Evolutionary conservation across 1,140 invertebrate genomes (phyloP).

Genomic region (Drosophila pallidifrons): DNA sequence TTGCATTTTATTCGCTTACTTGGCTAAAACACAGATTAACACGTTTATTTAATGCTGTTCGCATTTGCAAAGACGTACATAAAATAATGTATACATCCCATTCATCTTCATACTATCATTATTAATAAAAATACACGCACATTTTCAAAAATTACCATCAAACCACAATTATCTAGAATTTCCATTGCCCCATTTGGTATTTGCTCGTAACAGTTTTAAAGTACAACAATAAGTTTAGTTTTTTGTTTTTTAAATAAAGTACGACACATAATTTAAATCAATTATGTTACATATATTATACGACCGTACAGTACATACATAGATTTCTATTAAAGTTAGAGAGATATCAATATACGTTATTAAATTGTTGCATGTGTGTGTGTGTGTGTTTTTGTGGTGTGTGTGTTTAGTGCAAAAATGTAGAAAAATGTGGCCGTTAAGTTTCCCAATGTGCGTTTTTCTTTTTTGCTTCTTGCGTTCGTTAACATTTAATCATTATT

Average conservation of each 20-base stretch:
- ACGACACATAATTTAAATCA: constrained; percentile 56
- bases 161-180: constrained; percentile 76
- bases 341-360: constrained; percentile 32
- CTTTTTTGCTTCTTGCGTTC: constrained; percentile 39
- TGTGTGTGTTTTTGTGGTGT: constrained; percentile 18
- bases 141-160: constrained; percentile 62
- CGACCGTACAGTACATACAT: constrained; percentile 26
- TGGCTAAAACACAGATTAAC: constrained; percentile 82
- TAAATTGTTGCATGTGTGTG: constrained; percentile 18
- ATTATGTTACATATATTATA: constrained; percentile 43
- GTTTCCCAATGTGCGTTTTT: constrained; percentile 42
- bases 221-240: constrained; percentile 80
- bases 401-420: constrained; percentile 47
- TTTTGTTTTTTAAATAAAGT: constrained; percentile 30
- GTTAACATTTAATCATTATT: constrained; percentile 62
- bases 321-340: constrained; percentile 27
- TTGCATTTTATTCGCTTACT: constrained; percentile 65
- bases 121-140: constrained; percentile 58
- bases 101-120: constrained; percentile 5
- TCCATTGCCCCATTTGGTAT: constrained; percentile 45
- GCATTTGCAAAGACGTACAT: constrained; percentile 55
- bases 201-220: constrained; percentile 61
- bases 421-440: constrained; percentile 47
- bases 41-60: constrained; percentile 73
- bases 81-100: constrained; percentile 29